These are phyloP conservation scores for Drosophila repletoides DNA, from an alignment of 1,140 invertebrate species.

Conservation along the genomic window DNA sequence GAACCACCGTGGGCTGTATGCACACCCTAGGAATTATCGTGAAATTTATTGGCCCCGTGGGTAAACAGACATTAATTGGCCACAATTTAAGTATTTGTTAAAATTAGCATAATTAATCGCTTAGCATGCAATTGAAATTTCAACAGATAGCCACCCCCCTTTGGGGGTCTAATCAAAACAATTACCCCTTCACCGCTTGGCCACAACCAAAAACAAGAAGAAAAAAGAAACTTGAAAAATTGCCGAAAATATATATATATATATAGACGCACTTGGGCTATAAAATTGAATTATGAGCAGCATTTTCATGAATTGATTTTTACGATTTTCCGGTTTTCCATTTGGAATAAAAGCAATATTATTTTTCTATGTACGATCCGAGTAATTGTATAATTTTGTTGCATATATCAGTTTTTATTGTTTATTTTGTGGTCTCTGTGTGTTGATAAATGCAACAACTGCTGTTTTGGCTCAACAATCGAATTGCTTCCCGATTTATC, in stretches of 20 bases:
- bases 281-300: conserved; percentile 60
- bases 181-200: background rate
- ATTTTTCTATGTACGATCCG: too few relatives aligned
- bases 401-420: conserved; percentile 27
- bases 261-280: conserved; percentile 19
- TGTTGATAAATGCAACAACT: conserved; percentile 21
- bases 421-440: conserved; percentile 23
- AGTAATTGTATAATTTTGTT: conserved; percentile 9
- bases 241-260: background rate
- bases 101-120: conserved; percentile 59
- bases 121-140: conserved; percentile 26
- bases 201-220: background rate
- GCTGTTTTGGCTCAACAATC: conserved; percentile 31
- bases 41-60: conserved; percentile 29
- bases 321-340: conserved; percentile 29
- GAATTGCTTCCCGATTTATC: too few relatives aligned
- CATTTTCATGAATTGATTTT: conserved; percentile 27
- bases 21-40: conserved; percentile 10
- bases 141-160: conserved; percentile 4
- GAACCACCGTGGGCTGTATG: background rate
- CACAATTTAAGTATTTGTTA: background rate
- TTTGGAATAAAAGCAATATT: conserved; percentile 14
- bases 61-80: conserved; percentile 34
- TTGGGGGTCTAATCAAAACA: conserved; percentile 9
- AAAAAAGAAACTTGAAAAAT: too few relatives aligned